A percentile compares a stretch with the other conserved stretches of the same genome.
phyloP scores from a whole-genome alignment of 2,113 vertebrate genomes.

The Pao palembangensis region DNA sequence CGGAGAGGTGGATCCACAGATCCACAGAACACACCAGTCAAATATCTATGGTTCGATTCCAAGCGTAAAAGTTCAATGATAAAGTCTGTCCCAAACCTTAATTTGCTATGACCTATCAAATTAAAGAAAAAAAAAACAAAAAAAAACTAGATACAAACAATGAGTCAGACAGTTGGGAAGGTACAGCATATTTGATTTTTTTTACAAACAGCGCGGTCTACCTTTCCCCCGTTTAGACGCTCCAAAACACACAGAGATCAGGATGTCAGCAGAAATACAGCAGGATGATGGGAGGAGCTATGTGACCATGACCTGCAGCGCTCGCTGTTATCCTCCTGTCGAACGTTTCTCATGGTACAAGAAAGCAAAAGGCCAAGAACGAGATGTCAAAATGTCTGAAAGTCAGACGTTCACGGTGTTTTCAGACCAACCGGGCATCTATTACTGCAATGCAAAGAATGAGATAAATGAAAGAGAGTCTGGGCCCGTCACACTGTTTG shows the following conservation, averaged over 20 bases:
- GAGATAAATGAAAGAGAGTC: conserved; percentile 9
- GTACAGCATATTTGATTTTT: neutral
- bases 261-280: neutral
- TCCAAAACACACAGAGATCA: conserved; percentile 45
- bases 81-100: too few species aligned
- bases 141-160: too few species aligned
- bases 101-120: too few species aligned
- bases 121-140: too few species aligned
- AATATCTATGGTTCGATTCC: too few species aligned
- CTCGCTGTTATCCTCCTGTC: conserved; percentile 36
- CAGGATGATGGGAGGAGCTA: rapidly evolving
- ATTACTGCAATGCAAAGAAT: conserved; percentile 62
- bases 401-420: conserved; percentile 22
- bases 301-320: conserved; percentile 56
- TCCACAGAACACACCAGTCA: too few species aligned
- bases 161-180: neutral
- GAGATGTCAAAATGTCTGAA: rapidly evolving
- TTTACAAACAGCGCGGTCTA: neutral
- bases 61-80: too few species aligned
- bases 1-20: too few species aligned
- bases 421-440: conserved; percentile 43
- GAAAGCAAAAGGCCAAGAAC: rapidly evolving
- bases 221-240: conserved; percentile 42
- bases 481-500: conserved; percentile 8
- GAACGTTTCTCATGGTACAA: conserved; percentile 42